Evolutionary conservation across 2,888 invertebrate genomes (phyloP), one percentile per base, ranked within the genome.

Genomic region (Pseudanteris insignis): DNA sequence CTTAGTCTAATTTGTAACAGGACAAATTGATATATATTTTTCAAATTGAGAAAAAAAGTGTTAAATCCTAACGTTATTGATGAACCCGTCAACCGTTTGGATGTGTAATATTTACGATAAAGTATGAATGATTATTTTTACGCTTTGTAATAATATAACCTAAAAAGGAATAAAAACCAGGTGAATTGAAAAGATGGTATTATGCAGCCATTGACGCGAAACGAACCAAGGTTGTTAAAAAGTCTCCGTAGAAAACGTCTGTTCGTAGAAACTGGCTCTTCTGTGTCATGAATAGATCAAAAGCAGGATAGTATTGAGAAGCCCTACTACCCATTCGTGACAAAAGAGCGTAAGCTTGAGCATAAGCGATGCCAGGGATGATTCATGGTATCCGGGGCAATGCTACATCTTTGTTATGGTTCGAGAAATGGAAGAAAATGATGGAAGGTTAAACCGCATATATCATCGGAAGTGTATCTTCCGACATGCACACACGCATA

Each of bases 221-320:
- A 32, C 9, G 25, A 44, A 44, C 15, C 40, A 14, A 21, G 10
- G 14, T 25, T 21, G 25, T 10, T 46, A 33, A 40, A 46, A 44
- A 46, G 38, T 38, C 37, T 18, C 18, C 29, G 25, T 10, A 8
- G 25, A 13, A 36, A 36, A 51, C 15, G 36, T 43, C 34, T 30
- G 9, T 36, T 11, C 25, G 24, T 26, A 13, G 40, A 43, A 47
- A 51, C 29, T 29, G 10, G 57, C 51, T 26, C 44, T 40, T 38
- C 50, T 44, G 29, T 40, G 68, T 70, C 71, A 74, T 75, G 74
- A 76, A 75, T 74, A 76, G 76, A 76, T 76, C 69, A 76, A 70
- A 55, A 58, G 53, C 33, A 65, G 67, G 75, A 18, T 74, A 75
- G 63, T 66, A 70, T 72, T 70, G 69, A 71, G 51, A 65, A 65